A percentile compares a stretch with the other conserved stretches of the same genome.
Conservation (phyloP, 53 echinoderm and acorn worm genomes). For the Actinopyga echinites region DNA sequence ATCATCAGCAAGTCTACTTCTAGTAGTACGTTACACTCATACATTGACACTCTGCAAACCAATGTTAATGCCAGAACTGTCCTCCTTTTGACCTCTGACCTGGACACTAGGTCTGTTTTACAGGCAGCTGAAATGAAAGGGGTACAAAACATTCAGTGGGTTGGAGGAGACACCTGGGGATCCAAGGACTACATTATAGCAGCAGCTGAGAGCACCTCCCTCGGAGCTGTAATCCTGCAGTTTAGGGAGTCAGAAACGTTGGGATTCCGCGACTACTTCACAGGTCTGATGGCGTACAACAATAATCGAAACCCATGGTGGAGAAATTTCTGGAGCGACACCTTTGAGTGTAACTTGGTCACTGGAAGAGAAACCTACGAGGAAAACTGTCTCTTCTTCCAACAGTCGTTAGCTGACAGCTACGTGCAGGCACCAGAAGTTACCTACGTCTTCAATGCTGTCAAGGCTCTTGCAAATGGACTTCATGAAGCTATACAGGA, state of each 20-base stretch:
- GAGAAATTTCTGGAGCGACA: slow-evolving; percentile 67
- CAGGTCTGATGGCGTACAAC: slow-evolving; percentile 35
- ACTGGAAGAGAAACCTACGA: slow-evolving; percentile 49
- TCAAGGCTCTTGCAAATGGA: slow-evolving; percentile 70
- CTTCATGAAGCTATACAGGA: slow-evolving; percentile 63
- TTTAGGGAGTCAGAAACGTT: slow-evolving; percentile 44
- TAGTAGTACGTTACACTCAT: neutral
- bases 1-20: slow-evolving; percentile 31
- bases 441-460: slow-evolving; percentile 71
- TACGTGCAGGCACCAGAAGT: slow-evolving; percentile 71
- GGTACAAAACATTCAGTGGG: slow-evolving; percentile 73
- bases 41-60: slow-evolving; percentile 22
- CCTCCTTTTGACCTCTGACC: slow-evolving; percentile 71
- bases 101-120: slow-evolving; percentile 60
- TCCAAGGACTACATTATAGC: slow-evolving; percentile 59
- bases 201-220: slow-evolving; percentile 54
- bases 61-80: slow-evolving; percentile 71
- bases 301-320: slow-evolving; percentile 91
- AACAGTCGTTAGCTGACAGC: slow-evolving; percentile 15
- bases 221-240: slow-evolving; percentile 65
- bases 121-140: slow-evolving; percentile 63
- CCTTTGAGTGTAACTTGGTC: slow-evolving; percentile 66
- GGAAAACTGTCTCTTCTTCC: slow-evolving; percentile 20
- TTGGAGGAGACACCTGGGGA: slow-evolving; percentile 92
- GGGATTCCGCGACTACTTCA: slow-evolving; percentile 66